Evolutionary conservation across 2,888 invertebrate species (phyloP).

Genomic region (Dryococelus australis): DNA sequence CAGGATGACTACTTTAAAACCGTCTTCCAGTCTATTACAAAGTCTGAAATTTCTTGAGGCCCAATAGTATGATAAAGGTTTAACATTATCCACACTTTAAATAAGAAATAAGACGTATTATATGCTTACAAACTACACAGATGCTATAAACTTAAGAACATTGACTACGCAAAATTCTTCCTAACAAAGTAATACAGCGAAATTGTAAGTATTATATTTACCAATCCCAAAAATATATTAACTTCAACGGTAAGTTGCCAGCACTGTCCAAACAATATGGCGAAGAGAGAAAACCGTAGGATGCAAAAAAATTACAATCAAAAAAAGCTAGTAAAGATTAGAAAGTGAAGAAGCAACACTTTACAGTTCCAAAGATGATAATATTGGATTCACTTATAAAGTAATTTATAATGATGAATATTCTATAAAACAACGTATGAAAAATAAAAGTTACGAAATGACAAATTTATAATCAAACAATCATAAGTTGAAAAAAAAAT

Average conservation of each 20-base stretch:
- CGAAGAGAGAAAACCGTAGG: slow-evolving; percentile 37
- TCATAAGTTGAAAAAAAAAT: too few species aligned
- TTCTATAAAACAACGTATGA: not conserved
- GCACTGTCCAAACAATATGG: slow-evolving; percentile 48
- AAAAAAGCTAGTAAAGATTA: not conserved
- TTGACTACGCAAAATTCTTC: slow-evolving; percentile 22
- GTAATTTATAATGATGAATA: not conserved
- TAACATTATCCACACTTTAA: slow-evolving; percentile 18
- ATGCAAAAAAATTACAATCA: not conserved
- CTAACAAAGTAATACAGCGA: slow-evolving; percentile 27
- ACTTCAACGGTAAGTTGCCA: slow-evolving; percentile 44
- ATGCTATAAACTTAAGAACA: not conserved
- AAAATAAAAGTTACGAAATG: too few species aligned
- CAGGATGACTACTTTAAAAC: not conserved
- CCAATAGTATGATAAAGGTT: not conserved
- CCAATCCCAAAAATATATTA: slow-evolving; percentile 28
- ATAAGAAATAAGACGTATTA: not conserved
- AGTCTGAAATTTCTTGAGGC: not conserved
- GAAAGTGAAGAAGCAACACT: slow-evolving; percentile 25
- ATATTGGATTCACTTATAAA: too few species aligned
- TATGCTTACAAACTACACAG: slow-evolving; percentile 6
- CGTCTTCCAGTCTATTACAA: not conserved
- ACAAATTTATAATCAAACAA: too few species aligned
- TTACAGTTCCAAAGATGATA: too few species aligned
- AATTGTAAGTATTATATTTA: slow-evolving; percentile 29